Evolutionary conservation across 2,888 invertebrate species (phyloP).

Genomic region (Hypolimnas misippus): DNA sequence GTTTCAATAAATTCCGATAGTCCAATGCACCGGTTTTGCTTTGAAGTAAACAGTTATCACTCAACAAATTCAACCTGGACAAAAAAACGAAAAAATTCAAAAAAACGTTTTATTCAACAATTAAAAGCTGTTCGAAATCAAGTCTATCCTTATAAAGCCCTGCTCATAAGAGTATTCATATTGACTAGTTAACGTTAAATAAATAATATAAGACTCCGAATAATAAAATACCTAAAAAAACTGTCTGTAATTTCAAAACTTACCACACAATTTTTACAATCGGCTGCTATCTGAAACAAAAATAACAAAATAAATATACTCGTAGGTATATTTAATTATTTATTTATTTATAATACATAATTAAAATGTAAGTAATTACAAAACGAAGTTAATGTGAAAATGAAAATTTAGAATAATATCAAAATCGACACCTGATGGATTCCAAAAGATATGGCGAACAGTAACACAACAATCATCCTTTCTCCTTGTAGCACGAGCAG

Average conservation of each 20-base stretch:
- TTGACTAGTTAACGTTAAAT: too few relatives aligned
- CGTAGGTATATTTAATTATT: too few relatives aligned
- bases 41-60: too few relatives aligned
- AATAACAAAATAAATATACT: not conserved
- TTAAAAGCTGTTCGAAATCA: too few relatives aligned
- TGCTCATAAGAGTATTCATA: too few relatives aligned
- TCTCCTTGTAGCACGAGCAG: slow-evolving; percentile 49
- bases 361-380: not conserved
- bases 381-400: not conserved
- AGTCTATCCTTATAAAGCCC: too few relatives aligned
- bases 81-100: too few relatives aligned
- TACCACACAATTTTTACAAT: slow-evolving; percentile 74
- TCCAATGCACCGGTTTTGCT: not conserved
- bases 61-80: too few relatives aligned
- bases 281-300: slow-evolving; percentile 55
- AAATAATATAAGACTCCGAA: too few relatives aligned
- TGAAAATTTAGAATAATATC: not conserved
- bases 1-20: not conserved
- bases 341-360: not conserved
- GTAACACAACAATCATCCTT: slow-evolving; percentile 38
- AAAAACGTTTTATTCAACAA: too few relatives aligned
- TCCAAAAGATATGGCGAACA: slow-evolving; percentile 42
- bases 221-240: not conserved
- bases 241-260: slow-evolving; percentile 35
- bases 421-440: slow-evolving; percentile 18